A percentile compares a stretch with the other conserved stretches of the same genome.
phyloP scores from a whole-genome alignment of 2,797 vertebrate genomes.

The Pseudochirops corinnae region DNA sequence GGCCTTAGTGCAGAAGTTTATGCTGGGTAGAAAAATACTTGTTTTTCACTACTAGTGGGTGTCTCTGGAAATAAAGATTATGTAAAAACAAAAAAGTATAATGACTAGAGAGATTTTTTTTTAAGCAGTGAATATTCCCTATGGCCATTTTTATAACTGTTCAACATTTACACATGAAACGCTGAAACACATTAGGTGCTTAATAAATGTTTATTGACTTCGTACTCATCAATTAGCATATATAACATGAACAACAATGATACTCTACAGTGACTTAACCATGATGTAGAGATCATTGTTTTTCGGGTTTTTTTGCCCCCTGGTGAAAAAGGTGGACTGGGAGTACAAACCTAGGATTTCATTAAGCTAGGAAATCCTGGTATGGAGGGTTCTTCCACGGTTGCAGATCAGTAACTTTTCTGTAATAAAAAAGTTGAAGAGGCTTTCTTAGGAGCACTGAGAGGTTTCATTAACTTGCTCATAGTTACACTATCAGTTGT shows the following conservation, averaged over 20 bases:
- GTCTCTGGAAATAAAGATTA: not conserved
- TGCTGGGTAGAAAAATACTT: not conserved
- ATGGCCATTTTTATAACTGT: not conserved
- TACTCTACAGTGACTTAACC: not conserved
- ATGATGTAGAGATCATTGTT: not conserved
- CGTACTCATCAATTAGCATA: not conserved
- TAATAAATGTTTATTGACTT: not conserved
- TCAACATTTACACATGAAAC: not conserved
- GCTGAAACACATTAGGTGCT: not conserved
- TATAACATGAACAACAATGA: not conserved
- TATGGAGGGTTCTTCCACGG: not conserved
- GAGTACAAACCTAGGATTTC: not conserved
- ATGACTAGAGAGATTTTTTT: not conserved
- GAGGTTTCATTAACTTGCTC: not conserved
- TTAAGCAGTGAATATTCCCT: constrained; percentile 16
- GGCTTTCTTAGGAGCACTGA: not conserved
- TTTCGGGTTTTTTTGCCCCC: not conserved
- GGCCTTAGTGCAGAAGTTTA: not conserved
- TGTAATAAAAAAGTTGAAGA: not conserved
- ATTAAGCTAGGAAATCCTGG: not conserved
- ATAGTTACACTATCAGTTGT: not conserved
- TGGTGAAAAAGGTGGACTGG: not conserved
- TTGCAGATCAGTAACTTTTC: not conserved
- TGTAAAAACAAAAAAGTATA: not conserved
- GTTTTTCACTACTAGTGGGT: not conserved